These are phyloP conservation scores for Penaeus monodon DNA, from an alignment of 2,888 invertebrate genomes.

Conservation along the genomic window DNA sequence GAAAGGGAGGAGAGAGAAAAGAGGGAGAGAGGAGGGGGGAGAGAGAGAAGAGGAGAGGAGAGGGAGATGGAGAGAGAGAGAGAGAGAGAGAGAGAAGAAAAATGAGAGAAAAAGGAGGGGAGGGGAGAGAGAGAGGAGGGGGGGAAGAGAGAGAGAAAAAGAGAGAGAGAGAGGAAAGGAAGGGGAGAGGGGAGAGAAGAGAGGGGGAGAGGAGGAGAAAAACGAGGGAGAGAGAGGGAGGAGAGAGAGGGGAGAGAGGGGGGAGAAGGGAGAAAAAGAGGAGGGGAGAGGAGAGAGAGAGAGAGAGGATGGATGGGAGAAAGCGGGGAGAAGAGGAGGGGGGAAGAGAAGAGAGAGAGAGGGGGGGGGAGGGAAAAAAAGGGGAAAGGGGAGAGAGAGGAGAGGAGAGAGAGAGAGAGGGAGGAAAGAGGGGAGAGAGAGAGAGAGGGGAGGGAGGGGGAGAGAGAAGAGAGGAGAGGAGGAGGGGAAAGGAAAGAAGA, in stretches of 20 bases:
- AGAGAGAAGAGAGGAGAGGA: no score
- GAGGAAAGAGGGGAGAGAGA: background rate
- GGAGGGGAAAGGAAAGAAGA: no score
- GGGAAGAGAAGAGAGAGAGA: background rate
- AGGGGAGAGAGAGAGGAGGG: background rate
- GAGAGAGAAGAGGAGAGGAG: background rate
- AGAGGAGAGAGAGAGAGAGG: background rate
- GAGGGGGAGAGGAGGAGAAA: background rate
- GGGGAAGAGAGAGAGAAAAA: background rate
- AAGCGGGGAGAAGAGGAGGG: no score
- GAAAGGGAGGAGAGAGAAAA: background rate
- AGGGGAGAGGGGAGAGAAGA: background rate
- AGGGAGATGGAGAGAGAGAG: background rate
- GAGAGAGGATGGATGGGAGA: no score
- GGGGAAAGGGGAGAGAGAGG: no score
- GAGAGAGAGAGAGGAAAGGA: background rate
- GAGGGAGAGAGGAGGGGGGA: background rate
- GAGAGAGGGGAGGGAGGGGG: background rate
- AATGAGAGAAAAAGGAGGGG: no score
- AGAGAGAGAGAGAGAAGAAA: background rate
- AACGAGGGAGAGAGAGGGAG: background rate
- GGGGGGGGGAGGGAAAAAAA: no score
- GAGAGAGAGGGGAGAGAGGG: background rate
- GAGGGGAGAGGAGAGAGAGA: background rate
- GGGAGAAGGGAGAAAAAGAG: no score